Evolutionary conservation across 2,113 vertebrate species (phyloP).

Genomic region (Rhynchomys soricoides): DNA sequence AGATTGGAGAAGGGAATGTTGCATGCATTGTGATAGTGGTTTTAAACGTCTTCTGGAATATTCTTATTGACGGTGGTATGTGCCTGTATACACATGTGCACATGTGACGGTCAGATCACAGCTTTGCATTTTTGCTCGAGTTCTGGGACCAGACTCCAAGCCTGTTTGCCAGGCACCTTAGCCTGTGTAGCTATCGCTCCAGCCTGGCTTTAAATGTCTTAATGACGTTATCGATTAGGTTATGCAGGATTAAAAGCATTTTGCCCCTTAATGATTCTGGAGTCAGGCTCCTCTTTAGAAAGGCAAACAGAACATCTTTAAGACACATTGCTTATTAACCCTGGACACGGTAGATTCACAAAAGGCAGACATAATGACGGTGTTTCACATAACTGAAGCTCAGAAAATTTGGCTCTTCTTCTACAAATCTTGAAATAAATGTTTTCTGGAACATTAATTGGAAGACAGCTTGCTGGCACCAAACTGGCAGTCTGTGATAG

Average conservation of each 20-base stretch:
- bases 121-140: not conserved
- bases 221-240: not conserved
- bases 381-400: conserved; percentile 19
- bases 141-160: not conserved
- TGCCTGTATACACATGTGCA: not conserved
- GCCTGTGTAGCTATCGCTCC: not conserved
- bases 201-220: not conserved
- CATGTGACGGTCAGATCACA: not conserved
- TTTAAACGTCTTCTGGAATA: not conserved
- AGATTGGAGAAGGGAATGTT: not conserved
- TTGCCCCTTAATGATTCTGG: not conserved
- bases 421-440: conserved; percentile 68
- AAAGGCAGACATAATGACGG: conserved; percentile 27
- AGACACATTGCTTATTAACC: conserved; percentile 36
- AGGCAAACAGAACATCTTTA: not conserved
- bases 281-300: not conserved
- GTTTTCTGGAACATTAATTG: conserved; percentile 71
- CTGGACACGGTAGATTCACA: not conserved
- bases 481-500: conserved; percentile 48
- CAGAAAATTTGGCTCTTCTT: conserved; percentile 64
- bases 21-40: not conserved
- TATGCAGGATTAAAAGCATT: not conserved
- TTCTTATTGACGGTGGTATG: not conserved
- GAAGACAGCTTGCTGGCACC: conserved; percentile 74
- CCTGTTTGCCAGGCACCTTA: not conserved